phyloP scores from a whole-genome alignment of 2,888 invertebrate species.

The Epinotia brunnichana region DNA sequence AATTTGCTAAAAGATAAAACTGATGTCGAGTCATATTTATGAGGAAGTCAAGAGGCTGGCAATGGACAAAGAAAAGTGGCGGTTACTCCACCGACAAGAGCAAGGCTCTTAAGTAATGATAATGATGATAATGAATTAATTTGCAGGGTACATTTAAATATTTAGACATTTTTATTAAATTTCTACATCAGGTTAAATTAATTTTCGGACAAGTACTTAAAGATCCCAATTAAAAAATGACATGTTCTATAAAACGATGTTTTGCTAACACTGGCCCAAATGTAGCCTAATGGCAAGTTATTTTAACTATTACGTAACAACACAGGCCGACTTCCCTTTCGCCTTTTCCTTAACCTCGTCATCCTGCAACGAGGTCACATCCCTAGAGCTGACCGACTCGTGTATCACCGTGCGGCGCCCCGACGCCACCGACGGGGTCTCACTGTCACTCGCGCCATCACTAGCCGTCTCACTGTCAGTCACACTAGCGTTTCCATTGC shows the following conservation, averaged over 20 bases:
- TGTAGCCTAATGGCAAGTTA: background rate
- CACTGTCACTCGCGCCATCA: constrained; percentile 39
- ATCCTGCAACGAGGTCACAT: constrained; percentile 24
- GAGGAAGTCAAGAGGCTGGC: too few relatives aligned
- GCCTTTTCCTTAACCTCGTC: constrained; percentile 33
- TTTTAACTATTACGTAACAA: constrained; percentile 39
- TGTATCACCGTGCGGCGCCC: constrained; percentile 55
- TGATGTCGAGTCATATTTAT: too few relatives aligned
- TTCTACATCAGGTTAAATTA: too few relatives aligned
- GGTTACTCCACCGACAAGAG: too few relatives aligned
- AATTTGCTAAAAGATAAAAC: too few relatives aligned
- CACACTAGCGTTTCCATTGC: constrained; percentile 3
- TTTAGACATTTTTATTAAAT: too few relatives aligned
- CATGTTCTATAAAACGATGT: background rate
- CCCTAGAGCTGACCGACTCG: constrained; percentile 48
- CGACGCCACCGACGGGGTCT: constrained; percentile 49
- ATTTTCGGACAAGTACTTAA: too few relatives aligned
- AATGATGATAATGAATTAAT: too few relatives aligned
- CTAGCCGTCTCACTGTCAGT: background rate
- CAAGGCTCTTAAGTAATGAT: too few relatives aligned
- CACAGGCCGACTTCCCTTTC: constrained; percentile 43
- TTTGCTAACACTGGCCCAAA: background rate
- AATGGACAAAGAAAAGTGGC: too few relatives aligned
- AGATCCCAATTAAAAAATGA: too few relatives aligned
- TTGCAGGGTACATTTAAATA: too few relatives aligned